Percentiles rank a stretch among this genome's conserved stretches.
Conservation (phyloP, 2,888 invertebrate genomes). For the Tubulanus polymorphus region DNA sequence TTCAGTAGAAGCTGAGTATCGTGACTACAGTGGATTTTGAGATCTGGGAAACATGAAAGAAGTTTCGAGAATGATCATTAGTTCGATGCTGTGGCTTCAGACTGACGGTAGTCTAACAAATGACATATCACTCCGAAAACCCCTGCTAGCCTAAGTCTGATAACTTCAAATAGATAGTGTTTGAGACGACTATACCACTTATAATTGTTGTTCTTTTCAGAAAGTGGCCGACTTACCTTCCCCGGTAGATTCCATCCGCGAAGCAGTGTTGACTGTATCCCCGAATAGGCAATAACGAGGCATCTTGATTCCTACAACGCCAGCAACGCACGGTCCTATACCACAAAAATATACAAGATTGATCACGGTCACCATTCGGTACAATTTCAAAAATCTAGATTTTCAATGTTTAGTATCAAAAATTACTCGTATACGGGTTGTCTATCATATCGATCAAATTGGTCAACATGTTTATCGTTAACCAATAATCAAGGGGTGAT, state of each 20-base stretch:
- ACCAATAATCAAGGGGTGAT: too few species aligned
- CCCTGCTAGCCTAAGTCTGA: slow-evolving; percentile 82
- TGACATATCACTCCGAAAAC: slow-evolving; percentile 85
- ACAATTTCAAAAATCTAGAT: too few species aligned
- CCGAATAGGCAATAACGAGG: slow-evolving; percentile 71
- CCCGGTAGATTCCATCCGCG: slow-evolving; percentile 44
- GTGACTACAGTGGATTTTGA: slow-evolving; percentile 52
- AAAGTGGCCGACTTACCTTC: slow-evolving; percentile 32
- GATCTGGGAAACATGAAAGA: slow-evolving; percentile 32
- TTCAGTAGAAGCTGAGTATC: slow-evolving; percentile 47
- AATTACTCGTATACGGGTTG: too few species aligned
- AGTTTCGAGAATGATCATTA: neutral
- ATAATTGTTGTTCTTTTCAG: too few species aligned
- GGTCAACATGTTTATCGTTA: too few species aligned
- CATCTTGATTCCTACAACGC: slow-evolving; percentile 87
- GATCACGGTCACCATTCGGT: too few species aligned
- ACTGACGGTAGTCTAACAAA: too few species aligned
- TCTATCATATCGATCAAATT: too few species aligned
- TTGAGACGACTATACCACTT: neutral
- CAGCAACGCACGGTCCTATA: slow-evolving; percentile 67
- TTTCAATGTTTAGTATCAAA: too few species aligned
- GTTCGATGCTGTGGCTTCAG: too few species aligned
- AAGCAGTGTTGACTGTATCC: slow-evolving; percentile 47
- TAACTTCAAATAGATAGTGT: neutral
- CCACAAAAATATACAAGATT: too few species aligned